Evolutionary conservation across 2,113 vertebrate species (phyloP).

Genomic region (Pelecanoides urinatrix): DNA sequence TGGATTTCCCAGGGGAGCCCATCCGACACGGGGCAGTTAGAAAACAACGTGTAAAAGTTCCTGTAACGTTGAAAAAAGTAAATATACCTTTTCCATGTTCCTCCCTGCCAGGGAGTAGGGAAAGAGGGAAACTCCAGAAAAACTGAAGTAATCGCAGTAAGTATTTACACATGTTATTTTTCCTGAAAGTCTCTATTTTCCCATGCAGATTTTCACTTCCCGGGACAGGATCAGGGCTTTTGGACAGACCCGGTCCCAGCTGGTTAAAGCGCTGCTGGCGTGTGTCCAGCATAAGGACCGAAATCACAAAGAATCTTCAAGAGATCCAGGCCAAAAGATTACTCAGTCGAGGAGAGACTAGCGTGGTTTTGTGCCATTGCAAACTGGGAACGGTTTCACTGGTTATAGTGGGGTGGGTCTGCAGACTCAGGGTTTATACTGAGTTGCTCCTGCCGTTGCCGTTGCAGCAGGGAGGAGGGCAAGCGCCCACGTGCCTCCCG

Average conservation of each 20-base stretch:
- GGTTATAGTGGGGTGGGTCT: accelerated
- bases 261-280: not conserved
- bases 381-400: not conserved
- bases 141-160: not conserved
- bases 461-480: not conserved
- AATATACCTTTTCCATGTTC: not conserved
- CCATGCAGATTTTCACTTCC: not conserved
- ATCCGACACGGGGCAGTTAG: accelerated
- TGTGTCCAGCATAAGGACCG: accelerated
- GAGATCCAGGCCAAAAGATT: not conserved
- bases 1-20: not conserved
- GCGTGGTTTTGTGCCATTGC: not conserved
- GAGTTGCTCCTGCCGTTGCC: accelerated
- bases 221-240: accelerated
- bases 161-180: not conserved
- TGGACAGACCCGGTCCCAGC: accelerated
- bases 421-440: accelerated
- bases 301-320: not conserved
- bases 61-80: not conserved
- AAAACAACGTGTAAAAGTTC: accelerated
- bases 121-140: not conserved
- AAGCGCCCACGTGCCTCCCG: not conserved
- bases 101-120: not conserved
- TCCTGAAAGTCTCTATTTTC: not conserved
- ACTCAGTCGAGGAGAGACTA: not conserved